phyloP scores from a whole-genome alignment of 1,140 invertebrate species.

The Zaprionus taronus region DNA sequence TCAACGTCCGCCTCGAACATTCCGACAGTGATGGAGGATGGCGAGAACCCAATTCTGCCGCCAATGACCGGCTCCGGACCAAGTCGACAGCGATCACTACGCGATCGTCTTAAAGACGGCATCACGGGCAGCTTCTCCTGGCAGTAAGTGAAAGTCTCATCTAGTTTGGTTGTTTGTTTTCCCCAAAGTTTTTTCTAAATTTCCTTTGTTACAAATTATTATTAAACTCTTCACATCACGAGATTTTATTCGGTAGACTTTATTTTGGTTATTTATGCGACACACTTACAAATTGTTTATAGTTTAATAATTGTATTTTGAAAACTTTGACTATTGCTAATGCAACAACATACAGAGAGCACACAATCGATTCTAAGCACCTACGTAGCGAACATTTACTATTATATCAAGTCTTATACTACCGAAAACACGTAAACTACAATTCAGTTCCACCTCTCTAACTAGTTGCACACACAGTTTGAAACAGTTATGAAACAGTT shows the following conservation, averaged over 20 bases:
- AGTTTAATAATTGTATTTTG: slow-evolving; percentile 34
- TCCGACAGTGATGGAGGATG: slow-evolving; percentile 75
- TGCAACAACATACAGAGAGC: slow-evolving; percentile 3
- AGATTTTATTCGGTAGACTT: not conserved
- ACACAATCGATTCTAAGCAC: slow-evolving; percentile 17
- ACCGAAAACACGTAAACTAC: slow-evolving; percentile 23
- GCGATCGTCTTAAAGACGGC: slow-evolving; percentile 90
- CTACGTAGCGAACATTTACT: slow-evolving; percentile 22
- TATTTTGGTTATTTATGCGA: slow-evolving; percentile 3
- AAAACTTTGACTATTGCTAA: slow-evolving; percentile 17
- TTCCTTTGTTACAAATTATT: slow-evolving; percentile 28
- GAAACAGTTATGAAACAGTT: not conserved
- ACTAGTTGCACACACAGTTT: slow-evolving; percentile 27
- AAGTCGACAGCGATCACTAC: slow-evolving; percentile 87
- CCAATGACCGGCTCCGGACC: slow-evolving; percentile 86
- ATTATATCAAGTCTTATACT: slow-evolving; percentile 16
- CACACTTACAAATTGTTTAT: slow-evolving; percentile 14
- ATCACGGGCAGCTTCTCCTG: slow-evolving; percentile 90
- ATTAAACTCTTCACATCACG: slow-evolving; percentile 17
- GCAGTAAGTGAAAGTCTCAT: slow-evolving; percentile 87
- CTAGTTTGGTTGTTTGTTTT: slow-evolving; percentile 24
- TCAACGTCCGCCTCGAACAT: slow-evolving; percentile 80
- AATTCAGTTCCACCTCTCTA: slow-evolving; percentile 16
- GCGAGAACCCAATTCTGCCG: slow-evolving; percentile 73
- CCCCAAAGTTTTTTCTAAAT: slow-evolving; percentile 51